Evolutionary conservation across 2,888 invertebrate species (phyloP), one percentile per base, ranked within the genome.

Genomic region (Cactoblastis cactorum): DNA sequence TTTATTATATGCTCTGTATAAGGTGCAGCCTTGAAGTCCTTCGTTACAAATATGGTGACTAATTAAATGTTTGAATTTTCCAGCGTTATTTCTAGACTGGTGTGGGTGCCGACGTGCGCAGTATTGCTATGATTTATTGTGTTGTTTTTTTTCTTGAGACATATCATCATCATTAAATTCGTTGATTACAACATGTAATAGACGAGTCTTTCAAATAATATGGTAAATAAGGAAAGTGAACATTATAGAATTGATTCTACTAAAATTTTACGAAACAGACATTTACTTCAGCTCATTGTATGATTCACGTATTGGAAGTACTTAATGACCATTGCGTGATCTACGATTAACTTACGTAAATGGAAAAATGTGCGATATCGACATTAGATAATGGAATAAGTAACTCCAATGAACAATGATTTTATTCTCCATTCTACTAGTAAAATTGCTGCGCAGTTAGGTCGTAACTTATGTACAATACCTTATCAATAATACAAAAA

Each of bases 41-140:
- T 72, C 69, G 67, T 74, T 66, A 77, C 81, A 61, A 74, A 83
- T 83, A 84, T 69, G 83, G 85, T 65, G 76, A 74, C 78, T 86
- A 83, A 85, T 87, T 85, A 83, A 80, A 77, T 82, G 73, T 76
- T 79, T 77, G 71, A 83, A 69, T 85, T 87, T 86, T 86, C 83
- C 83, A 78, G 69, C 71, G 71, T 80, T 81, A 77, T 78, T 74
- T 71, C 71, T 71, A 75, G 74, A 65, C 61, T 55, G 39, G 74
- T 65, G 86, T 86, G 76, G 84, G 85, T 68, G 82, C 52, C 52
- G 65, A 62, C 62, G 62, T 70, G 71, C 73, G 66, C 65, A 77
- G 68, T 74, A 70, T 63, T 28, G 43, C 41, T 62, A 68, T 77
- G 72, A 78, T 74, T 71, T 72, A 69, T 73, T 54, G 55, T 59